Conservation (phyloP, 2,113 vertebrate genomes). For the Psammodynastes pulverulentus region DNA sequence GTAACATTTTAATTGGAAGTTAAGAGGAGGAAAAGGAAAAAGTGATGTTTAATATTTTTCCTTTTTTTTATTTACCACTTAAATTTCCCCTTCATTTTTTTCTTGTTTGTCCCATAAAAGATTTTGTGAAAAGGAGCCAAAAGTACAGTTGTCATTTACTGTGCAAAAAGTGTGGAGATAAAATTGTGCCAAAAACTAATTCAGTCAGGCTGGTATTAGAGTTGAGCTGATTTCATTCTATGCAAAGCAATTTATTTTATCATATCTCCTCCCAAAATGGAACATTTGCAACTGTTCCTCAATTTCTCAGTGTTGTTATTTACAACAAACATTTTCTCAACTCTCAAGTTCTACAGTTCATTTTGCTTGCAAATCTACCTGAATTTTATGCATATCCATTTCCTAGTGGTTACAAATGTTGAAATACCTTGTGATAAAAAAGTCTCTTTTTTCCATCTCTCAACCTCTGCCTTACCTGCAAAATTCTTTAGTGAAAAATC, state of each 20-base stretch:
- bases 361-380: conserved; percentile 27
- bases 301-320: conserved; percentile 20
- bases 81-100: not conserved
- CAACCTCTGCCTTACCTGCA: not conserved
- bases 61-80: not conserved
- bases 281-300: not conserved
- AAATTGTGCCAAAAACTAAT: not conserved
- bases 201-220: not conserved
- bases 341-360: not conserved
- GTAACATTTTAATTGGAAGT: not conserved
- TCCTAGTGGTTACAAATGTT: not conserved
- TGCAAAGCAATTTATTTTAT: not conserved
- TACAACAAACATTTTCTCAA: conserved; percentile 27
- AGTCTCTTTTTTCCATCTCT: not conserved
- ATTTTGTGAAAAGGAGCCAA: not conserved
- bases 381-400: not conserved
- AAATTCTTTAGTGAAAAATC: not conserved
- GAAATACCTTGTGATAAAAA: not conserved
- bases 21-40: not conserved
- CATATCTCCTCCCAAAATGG: not conserved
- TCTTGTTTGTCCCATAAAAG: not conserved
- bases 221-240: not conserved
- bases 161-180: not conserved
- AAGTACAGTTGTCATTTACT: not conserved
- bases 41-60: not conserved